phyloP scores from a whole-genome alignment of 2,113 vertebrate species.

The Lontra canadensis region DNA sequence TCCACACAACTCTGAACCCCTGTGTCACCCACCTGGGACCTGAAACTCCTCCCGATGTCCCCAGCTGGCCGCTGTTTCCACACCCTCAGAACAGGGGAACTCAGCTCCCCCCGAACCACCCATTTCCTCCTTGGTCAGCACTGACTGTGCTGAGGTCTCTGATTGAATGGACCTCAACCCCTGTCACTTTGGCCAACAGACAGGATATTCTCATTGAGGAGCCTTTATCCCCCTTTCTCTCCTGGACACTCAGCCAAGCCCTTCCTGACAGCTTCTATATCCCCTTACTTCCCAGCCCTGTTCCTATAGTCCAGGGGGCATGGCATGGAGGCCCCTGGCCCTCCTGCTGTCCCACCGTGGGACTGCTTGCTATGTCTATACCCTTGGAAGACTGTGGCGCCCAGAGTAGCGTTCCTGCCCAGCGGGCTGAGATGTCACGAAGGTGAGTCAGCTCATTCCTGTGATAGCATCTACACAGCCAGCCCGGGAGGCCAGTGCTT shows the following conservation, averaged over 20 bases:
- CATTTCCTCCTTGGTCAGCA: background rate
- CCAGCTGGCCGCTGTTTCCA: background rate
- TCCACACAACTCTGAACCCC: background rate
- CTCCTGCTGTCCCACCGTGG: background rate
- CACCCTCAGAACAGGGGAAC: accelerated
- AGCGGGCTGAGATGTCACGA: background rate
- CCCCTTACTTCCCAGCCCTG: background rate
- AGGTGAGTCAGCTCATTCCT: constrained; percentile 51
- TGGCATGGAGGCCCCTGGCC: background rate
- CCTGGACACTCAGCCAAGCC: background rate
- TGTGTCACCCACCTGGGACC: background rate
- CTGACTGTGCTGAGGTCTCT: background rate
- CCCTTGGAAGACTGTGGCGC: background rate
- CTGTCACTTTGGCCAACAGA: background rate
- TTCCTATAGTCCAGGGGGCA: background rate
- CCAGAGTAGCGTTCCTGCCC: constrained; percentile 44
- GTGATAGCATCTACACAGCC: constrained; percentile 54
- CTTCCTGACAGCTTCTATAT: background rate
- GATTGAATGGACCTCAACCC: background rate
- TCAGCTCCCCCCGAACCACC: background rate
- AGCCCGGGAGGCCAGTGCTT: constrained; percentile 16
- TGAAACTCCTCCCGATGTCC: background rate
- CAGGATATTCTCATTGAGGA: background rate
- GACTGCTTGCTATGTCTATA: background rate
- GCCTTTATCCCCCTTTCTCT: background rate